These are phyloP conservation scores for Tinamus guttatus DNA, from an alignment of 2,113 vertebrate species.

Conservation along the genomic window DNA sequence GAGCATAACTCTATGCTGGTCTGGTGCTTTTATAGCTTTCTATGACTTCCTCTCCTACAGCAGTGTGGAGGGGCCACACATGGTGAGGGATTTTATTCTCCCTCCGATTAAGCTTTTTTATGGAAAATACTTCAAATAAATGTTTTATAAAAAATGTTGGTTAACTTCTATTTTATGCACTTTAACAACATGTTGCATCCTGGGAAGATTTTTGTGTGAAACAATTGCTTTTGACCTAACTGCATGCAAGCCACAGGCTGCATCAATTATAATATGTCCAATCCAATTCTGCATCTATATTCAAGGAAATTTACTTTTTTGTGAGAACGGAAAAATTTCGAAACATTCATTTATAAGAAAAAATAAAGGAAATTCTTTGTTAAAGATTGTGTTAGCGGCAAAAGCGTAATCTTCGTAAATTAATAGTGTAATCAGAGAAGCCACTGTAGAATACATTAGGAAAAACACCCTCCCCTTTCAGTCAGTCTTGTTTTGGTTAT, in stretches of 20 bases:
- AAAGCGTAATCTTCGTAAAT: background rate
- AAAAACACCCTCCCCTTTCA: background rate
- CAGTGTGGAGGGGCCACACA: background rate
- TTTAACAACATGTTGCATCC: background rate
- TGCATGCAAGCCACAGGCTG: background rate
- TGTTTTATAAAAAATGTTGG: background rate
- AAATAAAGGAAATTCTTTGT: background rate
- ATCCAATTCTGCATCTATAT: too few species aligned
- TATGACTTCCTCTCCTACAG: background rate
- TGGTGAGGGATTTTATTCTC: background rate
- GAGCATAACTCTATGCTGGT: background rate
- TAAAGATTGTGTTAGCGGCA: background rate
- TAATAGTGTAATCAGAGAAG: background rate
- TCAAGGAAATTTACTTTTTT: too few species aligned
- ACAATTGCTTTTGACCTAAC: background rate
- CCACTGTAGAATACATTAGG: rapidly evolving
- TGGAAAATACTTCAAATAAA: background rate
- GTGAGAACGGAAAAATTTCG: background rate
- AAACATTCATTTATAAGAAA: background rate
- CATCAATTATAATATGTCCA: background rate
- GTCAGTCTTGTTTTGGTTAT: background rate
- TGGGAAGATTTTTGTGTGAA: background rate
- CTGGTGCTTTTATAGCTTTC: background rate
- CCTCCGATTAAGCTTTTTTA: background rate
- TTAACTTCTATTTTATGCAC: background rate